Evolutionary conservation across 2,888 invertebrate genomes (phyloP).

Genomic region (Ephialtes manifestator): DNA sequence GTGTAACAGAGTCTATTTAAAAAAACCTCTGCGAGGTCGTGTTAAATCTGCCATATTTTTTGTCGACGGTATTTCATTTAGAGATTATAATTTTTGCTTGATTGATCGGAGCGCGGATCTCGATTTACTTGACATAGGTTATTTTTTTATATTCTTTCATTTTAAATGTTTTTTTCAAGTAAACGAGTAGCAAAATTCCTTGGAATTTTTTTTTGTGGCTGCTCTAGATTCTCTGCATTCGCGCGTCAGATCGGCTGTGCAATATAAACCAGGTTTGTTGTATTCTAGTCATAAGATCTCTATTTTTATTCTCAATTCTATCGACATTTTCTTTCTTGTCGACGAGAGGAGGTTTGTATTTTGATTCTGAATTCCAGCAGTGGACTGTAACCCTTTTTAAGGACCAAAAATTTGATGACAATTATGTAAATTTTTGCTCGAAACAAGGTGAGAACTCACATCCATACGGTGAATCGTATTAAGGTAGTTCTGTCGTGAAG

Average conservation of each 20-base stretch:
- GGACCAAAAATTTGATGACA: too few relatives aligned
- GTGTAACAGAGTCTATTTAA: too few relatives aligned
- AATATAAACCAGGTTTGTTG: conserved; percentile 70
- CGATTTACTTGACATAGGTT: not conserved
- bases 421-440: too few relatives aligned
- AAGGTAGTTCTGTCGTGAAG: too few relatives aligned
- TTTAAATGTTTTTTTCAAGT: not conserved
- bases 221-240: conserved; percentile 69
- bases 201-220: conserved; percentile 64
- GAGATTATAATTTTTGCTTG: not conserved
- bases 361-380: conserved; percentile 76
- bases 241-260: too few relatives aligned
- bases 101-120: not conserved
- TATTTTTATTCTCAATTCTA: conserved; percentile 72
- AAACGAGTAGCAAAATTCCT: conserved; percentile 30
- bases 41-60: conserved; percentile 33
- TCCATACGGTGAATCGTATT: too few relatives aligned
- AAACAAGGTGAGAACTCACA: too few relatives aligned
- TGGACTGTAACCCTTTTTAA: conserved; percentile 76
- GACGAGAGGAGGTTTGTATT: conserved; percentile 45
- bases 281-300: conserved; percentile 72
- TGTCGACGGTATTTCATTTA: conserved; percentile 21
- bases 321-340: conserved; percentile 47
- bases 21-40: conserved; percentile 62
- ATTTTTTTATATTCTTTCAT: not conserved